Conservation (phyloP, 1,140 invertebrate genomes). For the Drosophila ercepeae region DNA sequence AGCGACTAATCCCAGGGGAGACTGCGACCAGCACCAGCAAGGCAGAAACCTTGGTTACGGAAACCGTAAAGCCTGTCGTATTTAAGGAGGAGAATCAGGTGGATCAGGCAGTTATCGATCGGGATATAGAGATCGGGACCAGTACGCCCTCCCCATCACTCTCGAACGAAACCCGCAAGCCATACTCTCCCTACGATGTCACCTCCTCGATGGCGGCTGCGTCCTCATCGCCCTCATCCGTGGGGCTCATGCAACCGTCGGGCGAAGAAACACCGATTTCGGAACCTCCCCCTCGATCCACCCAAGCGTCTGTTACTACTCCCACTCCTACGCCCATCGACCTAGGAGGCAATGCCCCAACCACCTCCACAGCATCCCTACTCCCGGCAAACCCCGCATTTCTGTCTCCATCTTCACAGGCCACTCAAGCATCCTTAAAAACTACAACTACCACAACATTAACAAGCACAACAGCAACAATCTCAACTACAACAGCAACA, state of each 20-base stretch:
- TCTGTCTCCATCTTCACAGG: slow-evolving; percentile 18
- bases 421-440: slow-evolving; percentile 34
- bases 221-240: slow-evolving; percentile 15
- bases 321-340: slow-evolving; percentile 11
- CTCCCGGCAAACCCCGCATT: slow-evolving; percentile 19
- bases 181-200: slow-evolving; percentile 50
- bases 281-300: slow-evolving; percentile 1
- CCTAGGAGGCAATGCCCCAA: slow-evolving; percentile 14
- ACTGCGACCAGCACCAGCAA: slow-evolving; percentile 18
- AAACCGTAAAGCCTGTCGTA: slow-evolving; percentile 39
- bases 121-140: slow-evolving; percentile 46
- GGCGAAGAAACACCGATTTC: slow-evolving; percentile 4
- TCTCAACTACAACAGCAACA: slow-evolving; percentile 52
- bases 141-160: slow-evolving; percentile 22
- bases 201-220: slow-evolving; percentile 32
- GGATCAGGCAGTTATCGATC: slow-evolving; percentile 41
- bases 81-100: slow-evolving; percentile 41
- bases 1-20: slow-evolving; percentile 48
- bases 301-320: slow-evolving; percentile 10
- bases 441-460: slow-evolving; percentile 28
- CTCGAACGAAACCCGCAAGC: slow-evolving; percentile 22
- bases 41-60: slow-evolving; percentile 14
- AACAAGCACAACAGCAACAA: slow-evolving; percentile 57
- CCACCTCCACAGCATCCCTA: slow-evolving; percentile 3
- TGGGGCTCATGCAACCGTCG: background rate